Percentiles rank a stretch among this genome's conserved stretches.
These are phyloP conservation scores for Tragelaphus eurycerus DNA, from an alignment of 2,797 vertebrate species.

Conservation along the genomic window DNA sequence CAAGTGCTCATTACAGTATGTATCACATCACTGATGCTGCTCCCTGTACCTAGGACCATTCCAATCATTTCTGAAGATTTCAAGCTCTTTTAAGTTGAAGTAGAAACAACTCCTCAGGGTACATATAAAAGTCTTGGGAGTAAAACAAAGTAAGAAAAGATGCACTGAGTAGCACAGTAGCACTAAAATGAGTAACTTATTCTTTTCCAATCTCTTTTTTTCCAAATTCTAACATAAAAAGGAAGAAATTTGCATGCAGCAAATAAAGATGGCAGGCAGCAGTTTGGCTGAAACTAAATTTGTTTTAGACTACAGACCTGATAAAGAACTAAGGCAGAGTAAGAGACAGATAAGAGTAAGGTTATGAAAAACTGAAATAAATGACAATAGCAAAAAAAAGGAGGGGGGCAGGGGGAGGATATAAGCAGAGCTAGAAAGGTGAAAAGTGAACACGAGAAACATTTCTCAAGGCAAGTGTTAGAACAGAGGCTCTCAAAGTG, in stretches of 20 bases:
- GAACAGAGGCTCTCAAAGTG: neutral
- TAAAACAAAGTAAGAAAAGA: neutral
- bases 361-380: constrained; percentile 14
- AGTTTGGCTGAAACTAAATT: neutral
- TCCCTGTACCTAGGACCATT: neutral
- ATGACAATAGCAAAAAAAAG: neutral
- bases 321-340: constrained; percentile 7
- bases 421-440: neutral
- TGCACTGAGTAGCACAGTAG: neutral
- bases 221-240: neutral
- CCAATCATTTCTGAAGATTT: neutral
- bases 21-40: neutral
- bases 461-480: neutral
- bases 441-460: neutral
- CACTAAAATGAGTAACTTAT: neutral
- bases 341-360: neutral
- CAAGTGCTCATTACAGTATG: neutral
- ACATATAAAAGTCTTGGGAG: neutral
- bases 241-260: neutral
- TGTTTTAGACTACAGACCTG: neutral
- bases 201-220: neutral
- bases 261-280: neutral
- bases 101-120: neutral
- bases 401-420: fast-evolving
- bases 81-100: neutral